These are phyloP conservation scores for Drosophila gaucha DNA, from an alignment of 2,888 invertebrate genomes.

Conservation along the genomic window DNA sequence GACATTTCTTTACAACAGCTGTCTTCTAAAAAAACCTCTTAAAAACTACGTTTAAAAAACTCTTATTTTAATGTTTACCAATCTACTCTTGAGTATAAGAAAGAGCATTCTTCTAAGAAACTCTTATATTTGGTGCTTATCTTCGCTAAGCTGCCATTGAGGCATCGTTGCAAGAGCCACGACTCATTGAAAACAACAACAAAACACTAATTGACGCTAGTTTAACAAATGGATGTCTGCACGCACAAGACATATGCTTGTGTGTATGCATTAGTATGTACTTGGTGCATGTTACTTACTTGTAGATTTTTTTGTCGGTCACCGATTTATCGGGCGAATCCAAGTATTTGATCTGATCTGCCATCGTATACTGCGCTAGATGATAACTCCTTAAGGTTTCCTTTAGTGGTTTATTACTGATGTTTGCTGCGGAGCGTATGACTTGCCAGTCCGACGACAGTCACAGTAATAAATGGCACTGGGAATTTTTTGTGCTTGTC, in stretches of 20 bases:
- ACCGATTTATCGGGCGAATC: constrained; percentile 89
- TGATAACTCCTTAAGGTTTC: constrained; percentile 1
- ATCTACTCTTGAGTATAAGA: too few relatives aligned
- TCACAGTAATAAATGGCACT: constrained; percentile 7
- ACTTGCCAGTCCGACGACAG: constrained; percentile 1
- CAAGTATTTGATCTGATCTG: constrained; percentile 80
- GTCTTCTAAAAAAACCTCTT: too few relatives aligned
- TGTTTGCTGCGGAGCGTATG: neutral
- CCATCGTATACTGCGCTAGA: constrained; percentile 33
- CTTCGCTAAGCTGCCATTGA: neutral
- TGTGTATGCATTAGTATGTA: neutral
- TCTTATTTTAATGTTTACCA: too few relatives aligned
- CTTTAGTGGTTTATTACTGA: neutral
- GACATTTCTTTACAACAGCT: too few relatives aligned
- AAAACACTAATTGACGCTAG: neutral
- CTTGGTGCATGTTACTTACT: constrained; percentile 84
- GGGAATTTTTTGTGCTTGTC: constrained; percentile 23
- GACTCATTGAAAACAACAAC: neutral
- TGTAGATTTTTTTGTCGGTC: constrained; percentile 92
- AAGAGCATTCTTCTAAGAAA: too few relatives aligned
- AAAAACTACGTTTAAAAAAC: too few relatives aligned
- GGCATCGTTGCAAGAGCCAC: too few relatives aligned
- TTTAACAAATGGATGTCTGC: neutral
- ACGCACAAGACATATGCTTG: neutral
- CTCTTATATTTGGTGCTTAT: neutral